These are phyloP conservation scores for Podocnemis expansa DNA, from an alignment of 2,113 vertebrate species.

Conservation along the genomic window DNA sequence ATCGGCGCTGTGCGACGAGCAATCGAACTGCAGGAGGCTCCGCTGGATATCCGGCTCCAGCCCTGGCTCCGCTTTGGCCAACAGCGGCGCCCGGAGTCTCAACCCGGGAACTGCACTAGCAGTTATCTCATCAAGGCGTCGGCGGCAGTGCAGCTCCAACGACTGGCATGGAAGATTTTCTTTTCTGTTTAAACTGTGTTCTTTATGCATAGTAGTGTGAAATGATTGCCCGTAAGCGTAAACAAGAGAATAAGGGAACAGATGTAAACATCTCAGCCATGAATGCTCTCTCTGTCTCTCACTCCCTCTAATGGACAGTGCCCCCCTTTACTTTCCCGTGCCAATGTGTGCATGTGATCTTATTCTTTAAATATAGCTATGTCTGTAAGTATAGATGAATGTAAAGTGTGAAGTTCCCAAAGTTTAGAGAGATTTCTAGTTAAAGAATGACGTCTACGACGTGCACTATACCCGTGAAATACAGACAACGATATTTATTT, in stretches of 20 bases:
- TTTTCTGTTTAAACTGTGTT: not conserved
- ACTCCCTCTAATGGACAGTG: not conserved
- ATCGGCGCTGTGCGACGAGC: not conserved
- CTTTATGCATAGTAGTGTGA: not conserved
- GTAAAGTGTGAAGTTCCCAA: not conserved
- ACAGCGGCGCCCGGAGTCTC: not conserved
- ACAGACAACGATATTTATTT: not conserved
- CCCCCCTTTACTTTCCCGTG: not conserved
- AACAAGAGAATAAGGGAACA: not conserved
- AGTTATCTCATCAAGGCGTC: not conserved
- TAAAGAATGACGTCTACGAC: not conserved
- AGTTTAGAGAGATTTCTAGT: not conserved
- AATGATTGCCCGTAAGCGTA: not conserved
- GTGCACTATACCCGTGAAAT: not conserved
- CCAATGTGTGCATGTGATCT: not conserved
- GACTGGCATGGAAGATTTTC: not conserved
- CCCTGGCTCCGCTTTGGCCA: not conserved
- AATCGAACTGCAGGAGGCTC: not conserved
- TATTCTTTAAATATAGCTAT: not conserved
- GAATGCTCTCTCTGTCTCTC: too few relatives aligned
- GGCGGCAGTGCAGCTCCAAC: not conserved
- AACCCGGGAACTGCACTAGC: not conserved
- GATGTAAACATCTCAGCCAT: not conserved
- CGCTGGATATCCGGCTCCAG: not conserved
- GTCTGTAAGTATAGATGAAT: not conserved